Base-by-base conservation (phyloP, 2,113 vertebrate species). In the Pedetes capensis region DNA sequence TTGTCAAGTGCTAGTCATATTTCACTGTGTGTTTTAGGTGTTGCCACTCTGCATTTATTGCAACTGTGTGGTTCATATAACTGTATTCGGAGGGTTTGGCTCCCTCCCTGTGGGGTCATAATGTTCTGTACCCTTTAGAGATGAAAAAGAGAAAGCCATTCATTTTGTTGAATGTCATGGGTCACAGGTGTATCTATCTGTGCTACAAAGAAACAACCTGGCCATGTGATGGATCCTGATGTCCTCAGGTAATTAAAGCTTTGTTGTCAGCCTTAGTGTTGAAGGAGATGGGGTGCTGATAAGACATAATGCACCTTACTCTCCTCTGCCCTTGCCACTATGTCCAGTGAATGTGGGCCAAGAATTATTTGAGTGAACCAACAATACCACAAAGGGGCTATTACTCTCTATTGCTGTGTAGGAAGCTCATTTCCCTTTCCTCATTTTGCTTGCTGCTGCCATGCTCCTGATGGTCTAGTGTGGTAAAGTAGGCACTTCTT, bases 111-210 rank as follows among this genome's bases (percentile, higher is more conserved):
- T 47, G 76, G 27, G 71, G 13, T 59, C 44, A 85, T 44, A 23
- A n/a, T 34, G 5, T 34, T 69, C 42, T 74, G 59, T 89, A n/a
- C 57, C 82, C 44, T 63, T 69, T 57, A 34, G 57, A 81, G 23
- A 44, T 69, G 44, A 51, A 79, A 87, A 91, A 78, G 37, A 76
- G 64, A 91, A 84, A 92, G 71, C 18, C 63, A 13, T 68, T 92
- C 17, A 47, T 88, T 93, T 63, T 69, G 34, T 66, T 81, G 72
- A 90, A 27, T 88, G 71, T 53, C 49, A 20, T 3, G 29, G 78
- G 53, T 87, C 90, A 72, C 55, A 74, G 59, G 29, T 63, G 0
- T 49, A 39, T 61, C 79, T 83, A 12, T 55, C 64, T 51, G 55
- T 47, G 37, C 22, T 71, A 14, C 55, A 90, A 27, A 95, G 71